These are phyloP conservation scores for Cathartes aura DNA, from an alignment of 2,113 vertebrate genomes.

Conservation along the genomic window DNA sequence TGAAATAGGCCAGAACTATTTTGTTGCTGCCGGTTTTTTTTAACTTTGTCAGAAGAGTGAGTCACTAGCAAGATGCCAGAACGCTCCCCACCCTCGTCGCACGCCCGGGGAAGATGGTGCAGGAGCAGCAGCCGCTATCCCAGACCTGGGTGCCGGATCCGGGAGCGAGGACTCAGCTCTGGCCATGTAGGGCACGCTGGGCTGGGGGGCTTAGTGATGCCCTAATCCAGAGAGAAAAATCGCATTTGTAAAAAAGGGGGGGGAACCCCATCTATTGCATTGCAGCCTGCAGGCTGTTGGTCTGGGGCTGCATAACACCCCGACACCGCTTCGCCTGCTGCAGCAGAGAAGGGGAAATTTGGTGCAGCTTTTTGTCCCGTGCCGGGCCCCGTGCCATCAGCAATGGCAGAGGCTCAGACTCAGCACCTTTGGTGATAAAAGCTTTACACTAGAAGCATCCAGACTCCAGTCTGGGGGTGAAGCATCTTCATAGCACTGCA, in stretches of 20 bases:
- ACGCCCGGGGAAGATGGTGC: background rate
- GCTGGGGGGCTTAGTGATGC: background rate
- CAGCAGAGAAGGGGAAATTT: background rate
- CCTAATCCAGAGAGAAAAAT: background rate
- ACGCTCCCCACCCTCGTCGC: background rate
- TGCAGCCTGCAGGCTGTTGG: background rate
- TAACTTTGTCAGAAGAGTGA: background rate
- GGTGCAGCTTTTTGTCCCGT: background rate
- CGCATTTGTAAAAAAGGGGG: background rate
- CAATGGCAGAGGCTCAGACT: background rate
- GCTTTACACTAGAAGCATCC: background rate
- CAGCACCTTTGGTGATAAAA: too few relatives aligned
- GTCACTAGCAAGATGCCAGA: background rate
- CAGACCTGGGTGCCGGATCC: background rate
- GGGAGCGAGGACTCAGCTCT: background rate
- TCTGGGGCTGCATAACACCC: background rate
- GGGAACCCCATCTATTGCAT: too few relatives aligned
- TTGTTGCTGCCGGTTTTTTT: background rate
- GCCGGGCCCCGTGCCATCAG: background rate
- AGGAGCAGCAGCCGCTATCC: background rate
- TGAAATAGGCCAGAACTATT: constrained; percentile 20
- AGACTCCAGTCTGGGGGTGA: background rate
- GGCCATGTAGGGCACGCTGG: background rate
- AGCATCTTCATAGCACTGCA: rapidly evolving
- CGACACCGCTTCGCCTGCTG: background rate